Evolutionary conservation across 2,113 vertebrate genomes (phyloP).

Genomic region (Caranx melampygus): DNA sequence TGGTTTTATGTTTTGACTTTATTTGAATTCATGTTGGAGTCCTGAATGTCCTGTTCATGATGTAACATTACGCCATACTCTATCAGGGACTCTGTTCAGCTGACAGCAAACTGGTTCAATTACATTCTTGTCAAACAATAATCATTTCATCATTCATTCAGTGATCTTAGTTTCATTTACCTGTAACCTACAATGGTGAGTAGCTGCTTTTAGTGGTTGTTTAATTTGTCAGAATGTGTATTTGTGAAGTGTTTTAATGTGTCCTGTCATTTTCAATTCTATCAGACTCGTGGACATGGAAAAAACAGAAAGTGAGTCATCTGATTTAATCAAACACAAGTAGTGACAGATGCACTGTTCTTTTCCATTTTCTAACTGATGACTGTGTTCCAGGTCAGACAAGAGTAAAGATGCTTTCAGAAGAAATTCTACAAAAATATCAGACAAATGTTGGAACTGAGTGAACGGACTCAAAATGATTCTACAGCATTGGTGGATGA

Average conservation of each 20-base stretch:
- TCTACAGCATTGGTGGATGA: slow-evolving; percentile 31
- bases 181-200: background rate
- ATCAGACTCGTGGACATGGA: background rate
- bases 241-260: background rate
- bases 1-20: too few relatives aligned
- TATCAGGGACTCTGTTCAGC: too few relatives aligned
- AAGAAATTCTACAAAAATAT: background rate
- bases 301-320: background rate
- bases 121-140: too few relatives aligned
- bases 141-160: too few relatives aligned
- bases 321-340: background rate
- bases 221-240: background rate
- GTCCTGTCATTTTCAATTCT: background rate
- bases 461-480: fast-evolving
- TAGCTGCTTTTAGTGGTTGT: background rate
- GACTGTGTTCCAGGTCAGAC: background rate
- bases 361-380: background rate
- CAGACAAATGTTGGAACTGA: fast-evolving
- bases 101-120: too few relatives aligned
- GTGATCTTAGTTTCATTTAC: too few relatives aligned
- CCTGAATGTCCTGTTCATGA: too few relatives aligned
- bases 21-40: too few relatives aligned
- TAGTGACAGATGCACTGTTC: background rate
- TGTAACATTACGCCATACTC: too few relatives aligned
- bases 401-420: fast-evolving